A percentile compares a stretch with the other conserved stretches of the same genome.
Evolutionary conservation across 2,113 vertebrate species (phyloP).

Genomic region (Pelecanoides urinatrix): DNA sequence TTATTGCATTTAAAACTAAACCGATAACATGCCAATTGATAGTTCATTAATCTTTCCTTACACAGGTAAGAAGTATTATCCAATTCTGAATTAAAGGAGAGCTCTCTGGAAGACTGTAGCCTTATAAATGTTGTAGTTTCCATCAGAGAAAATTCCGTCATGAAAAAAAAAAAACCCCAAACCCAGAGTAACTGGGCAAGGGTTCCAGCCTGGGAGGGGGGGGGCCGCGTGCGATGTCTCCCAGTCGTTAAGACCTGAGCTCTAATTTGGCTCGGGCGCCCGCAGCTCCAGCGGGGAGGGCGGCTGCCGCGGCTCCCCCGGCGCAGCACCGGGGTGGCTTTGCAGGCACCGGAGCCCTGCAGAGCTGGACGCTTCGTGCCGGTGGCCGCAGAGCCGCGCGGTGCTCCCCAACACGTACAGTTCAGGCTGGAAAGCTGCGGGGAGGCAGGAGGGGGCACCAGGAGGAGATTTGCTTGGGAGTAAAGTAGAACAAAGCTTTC

Average conservation of each 20-base stretch:
- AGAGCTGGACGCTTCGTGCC: neutral
- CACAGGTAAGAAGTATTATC: neutral
- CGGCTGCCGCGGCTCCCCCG: neutral
- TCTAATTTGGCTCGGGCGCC: neutral
- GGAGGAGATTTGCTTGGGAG: neutral
- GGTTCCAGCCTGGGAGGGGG: neutral
- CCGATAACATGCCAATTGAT: no score
- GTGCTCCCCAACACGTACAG: rapidly evolving
- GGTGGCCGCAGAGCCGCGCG: rapidly evolving
- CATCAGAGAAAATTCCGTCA: neutral
- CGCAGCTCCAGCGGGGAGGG: neutral
- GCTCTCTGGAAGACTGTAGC: neutral
- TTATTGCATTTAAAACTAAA: neutral
- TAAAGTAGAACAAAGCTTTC: neutral
- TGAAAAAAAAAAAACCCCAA: no score
- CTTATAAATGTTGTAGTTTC: neutral
- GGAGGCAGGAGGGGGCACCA: neutral
- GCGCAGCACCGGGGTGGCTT: neutral
- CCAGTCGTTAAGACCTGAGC: neutral
- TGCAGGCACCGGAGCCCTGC: neutral
- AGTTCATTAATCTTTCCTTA: neutral
- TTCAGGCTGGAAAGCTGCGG: neutral
- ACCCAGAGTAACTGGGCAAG: neutral
- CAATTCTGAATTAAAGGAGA: neutral
- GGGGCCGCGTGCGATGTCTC: neutral